Conservation (phyloP, 2,797 vertebrate species). For the Pachyuromys duprasi region DNA sequence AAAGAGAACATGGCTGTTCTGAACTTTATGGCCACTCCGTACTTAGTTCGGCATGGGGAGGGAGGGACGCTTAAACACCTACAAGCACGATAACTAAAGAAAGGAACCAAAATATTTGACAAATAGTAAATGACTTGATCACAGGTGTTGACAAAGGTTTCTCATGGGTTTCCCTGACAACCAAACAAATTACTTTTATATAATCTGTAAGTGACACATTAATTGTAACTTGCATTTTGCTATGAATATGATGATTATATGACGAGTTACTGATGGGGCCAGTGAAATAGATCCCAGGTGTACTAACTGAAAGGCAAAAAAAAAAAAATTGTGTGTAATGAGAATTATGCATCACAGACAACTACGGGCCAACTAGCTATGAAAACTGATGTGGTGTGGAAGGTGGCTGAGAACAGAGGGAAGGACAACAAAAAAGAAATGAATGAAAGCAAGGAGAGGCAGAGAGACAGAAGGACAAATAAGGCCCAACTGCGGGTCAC, state of each 20-base stretch:
- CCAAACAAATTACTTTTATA: not conserved
- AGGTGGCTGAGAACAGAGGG: not conserved
- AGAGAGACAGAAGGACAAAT: not conserved
- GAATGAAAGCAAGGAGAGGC: not conserved
- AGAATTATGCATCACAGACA: not conserved
- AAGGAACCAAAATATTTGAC: conserved; percentile 6
- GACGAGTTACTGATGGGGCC: not conserved
- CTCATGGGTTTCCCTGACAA: conserved; percentile 9
- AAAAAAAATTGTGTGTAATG: not conserved
- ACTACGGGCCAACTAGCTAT: not conserved
- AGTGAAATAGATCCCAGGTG: conserved; percentile 12
- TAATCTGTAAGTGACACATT: not conserved
- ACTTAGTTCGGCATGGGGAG: not conserved
- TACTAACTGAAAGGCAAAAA: conserved; percentile 14
- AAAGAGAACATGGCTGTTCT: not conserved
- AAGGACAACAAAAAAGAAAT: not conserved
- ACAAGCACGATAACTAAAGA: not conserved
- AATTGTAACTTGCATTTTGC: not conserved
- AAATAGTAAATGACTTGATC: not conserved
- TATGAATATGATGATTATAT: not conserved
- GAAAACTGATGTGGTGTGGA: not conserved
- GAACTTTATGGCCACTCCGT: not conserved
- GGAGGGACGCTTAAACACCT: not conserved
- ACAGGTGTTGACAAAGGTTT: not conserved
- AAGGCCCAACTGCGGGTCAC: fast-evolving